Evolutionary conservation across 2,888 invertebrate genomes (phyloP).

Genomic region (Pachydiplax longipennis): DNA sequence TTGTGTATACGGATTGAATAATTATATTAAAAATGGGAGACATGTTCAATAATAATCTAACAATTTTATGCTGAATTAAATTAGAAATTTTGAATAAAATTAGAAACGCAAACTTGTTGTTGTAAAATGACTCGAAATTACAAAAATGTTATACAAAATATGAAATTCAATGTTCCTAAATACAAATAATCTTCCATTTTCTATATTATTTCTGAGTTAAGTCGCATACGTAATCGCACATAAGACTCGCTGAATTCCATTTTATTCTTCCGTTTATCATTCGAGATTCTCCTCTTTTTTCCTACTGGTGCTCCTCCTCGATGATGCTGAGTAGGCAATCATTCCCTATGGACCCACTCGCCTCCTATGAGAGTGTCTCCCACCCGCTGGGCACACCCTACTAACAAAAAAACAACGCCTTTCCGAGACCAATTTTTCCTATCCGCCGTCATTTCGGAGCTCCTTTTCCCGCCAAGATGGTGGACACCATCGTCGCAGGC

Average conservation of each 20-base stretch:
- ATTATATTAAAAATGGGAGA: too few relatives aligned
- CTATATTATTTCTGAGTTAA: too few relatives aligned
- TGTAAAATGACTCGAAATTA: too few relatives aligned
- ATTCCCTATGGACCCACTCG: background rate
- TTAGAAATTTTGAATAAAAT: too few relatives aligned
- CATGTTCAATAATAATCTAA: too few relatives aligned
- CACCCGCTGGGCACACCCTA: background rate
- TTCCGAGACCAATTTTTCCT: background rate
- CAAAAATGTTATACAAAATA: too few relatives aligned
- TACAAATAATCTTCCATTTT: too few relatives aligned
- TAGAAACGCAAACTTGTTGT: too few relatives aligned
- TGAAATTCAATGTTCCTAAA: too few relatives aligned
- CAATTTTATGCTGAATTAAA: too few relatives aligned
- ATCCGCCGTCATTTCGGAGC: background rate
- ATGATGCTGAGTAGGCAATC: background rate
- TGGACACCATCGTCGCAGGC: background rate
- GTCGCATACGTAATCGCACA: too few relatives aligned
- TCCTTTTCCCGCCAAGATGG: background rate
- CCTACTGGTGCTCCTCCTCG: background rate
- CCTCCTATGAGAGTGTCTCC: background rate
- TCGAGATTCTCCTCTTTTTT: background rate
- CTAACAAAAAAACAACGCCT: background rate
- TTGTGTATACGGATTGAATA: too few relatives aligned
- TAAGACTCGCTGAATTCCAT: background rate
- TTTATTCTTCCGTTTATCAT: background rate